These are phyloP conservation scores for Apodemus agrarius DNA, from an alignment of 2,797 vertebrate species.

Conservation along the genomic window DNA sequence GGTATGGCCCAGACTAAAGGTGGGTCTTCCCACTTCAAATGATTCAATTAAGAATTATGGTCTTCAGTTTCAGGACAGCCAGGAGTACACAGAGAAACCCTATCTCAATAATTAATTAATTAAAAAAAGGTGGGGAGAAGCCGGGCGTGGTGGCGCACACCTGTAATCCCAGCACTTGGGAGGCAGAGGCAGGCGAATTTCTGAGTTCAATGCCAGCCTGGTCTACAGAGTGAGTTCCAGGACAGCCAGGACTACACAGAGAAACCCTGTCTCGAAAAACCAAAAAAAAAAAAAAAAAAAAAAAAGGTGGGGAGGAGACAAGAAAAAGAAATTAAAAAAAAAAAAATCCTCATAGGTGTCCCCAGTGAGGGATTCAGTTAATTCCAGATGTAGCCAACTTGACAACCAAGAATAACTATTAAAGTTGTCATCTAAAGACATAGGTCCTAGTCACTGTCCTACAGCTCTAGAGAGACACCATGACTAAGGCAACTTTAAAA, in stretches of 20 bases:
- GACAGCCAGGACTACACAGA: too few species aligned
- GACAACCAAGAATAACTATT: not conserved
- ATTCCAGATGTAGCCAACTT: not conserved
- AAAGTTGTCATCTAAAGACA: not conserved
- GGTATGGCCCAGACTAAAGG: not conserved
- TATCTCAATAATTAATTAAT: not conserved
- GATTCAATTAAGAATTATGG: not conserved
- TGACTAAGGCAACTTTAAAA: not conserved
- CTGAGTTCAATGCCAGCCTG: too few species aligned
- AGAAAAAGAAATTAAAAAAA: not conserved
- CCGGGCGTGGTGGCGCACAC: too few species aligned
- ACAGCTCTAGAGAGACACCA: not conserved
- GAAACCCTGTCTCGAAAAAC: too few species aligned
- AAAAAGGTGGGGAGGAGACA: too few species aligned
- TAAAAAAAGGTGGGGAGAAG: too few species aligned
- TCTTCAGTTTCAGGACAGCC: not conserved
- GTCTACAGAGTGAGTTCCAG: too few species aligned
- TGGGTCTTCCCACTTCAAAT: not conserved
- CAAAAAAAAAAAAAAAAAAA: too few species aligned
- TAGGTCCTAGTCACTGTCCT: not conserved
- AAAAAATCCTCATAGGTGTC: not conserved
- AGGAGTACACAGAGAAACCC: not conserved
- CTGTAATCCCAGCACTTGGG: too few species aligned
- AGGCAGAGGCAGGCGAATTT: too few species aligned
- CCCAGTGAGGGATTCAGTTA: not conserved